Evolutionary conservation across 2,113 vertebrate genomes (phyloP).

Genomic region (Sterrhoptilus dennistouni): DNA sequence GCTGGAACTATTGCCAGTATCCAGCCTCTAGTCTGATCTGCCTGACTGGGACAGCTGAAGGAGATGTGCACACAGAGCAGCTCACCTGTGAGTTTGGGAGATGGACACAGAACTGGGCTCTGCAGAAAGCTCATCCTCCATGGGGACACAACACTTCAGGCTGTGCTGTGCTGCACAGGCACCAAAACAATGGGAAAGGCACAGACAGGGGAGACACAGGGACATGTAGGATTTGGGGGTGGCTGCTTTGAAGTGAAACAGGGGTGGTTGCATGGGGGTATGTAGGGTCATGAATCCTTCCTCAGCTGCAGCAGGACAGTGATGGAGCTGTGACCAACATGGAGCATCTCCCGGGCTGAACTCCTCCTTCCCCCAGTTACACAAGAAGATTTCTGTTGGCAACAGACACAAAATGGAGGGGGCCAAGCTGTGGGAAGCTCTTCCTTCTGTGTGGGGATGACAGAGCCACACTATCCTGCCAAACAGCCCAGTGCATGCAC

Average conservation of each 20-base stretch:
- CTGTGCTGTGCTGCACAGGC: not conserved
- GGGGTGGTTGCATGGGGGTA: fast-evolving
- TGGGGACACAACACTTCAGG: not conserved
- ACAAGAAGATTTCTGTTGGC: not conserved
- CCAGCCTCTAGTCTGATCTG: not conserved
- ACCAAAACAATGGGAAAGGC: not conserved
- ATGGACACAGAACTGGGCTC: not conserved
- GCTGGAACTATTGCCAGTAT: not conserved
- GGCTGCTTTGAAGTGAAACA: not conserved
- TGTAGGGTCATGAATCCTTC: not conserved
- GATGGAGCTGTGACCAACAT: not conserved
- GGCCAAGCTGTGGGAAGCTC: not conserved
- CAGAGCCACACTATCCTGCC: fast-evolving
- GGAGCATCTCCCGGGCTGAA: not conserved
- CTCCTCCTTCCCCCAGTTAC: not conserved
- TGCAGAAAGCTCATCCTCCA: not conserved
- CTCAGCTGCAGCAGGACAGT: fast-evolving
- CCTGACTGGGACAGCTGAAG: not conserved
- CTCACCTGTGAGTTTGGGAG: not conserved
- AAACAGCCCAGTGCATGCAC: not conserved
- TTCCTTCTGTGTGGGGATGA: not conserved
- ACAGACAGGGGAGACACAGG: not conserved
- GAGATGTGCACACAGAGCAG: not conserved
- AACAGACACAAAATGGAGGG: not conserved
- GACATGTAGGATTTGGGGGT: too few relatives aligned